Evolutionary conservation across 2,113 vertebrate genomes (phyloP), one percentile per base, ranked within the genome.

Genomic region (Spizaetus ornatus): DNA sequence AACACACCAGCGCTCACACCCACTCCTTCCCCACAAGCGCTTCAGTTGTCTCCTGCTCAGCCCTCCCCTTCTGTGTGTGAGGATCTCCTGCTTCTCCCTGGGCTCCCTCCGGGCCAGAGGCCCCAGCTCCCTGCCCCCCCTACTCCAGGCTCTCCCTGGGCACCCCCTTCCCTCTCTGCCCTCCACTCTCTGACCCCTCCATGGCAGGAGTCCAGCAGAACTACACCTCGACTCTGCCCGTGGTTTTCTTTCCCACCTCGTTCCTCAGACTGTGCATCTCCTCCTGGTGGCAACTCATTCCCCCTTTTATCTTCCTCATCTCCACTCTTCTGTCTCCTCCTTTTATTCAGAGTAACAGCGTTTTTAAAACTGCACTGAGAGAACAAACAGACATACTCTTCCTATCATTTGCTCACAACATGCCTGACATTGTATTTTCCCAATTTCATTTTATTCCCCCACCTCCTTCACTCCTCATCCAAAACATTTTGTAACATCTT

Each of bases 81-180:
- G 17, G 4, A 59, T n/a, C 16, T 63, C 31, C 72, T 6, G 1
- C 36, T 20, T 17, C 7, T 25, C 62, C 16, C 21, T 2, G n/a
- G 11, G 8, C 27, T 11, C 5, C 5, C 16, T 40, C 1, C 0
- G 4, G 18, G 31, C 19, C 47, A 38, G 19, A 62, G 15, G 31
- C 23, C 22, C 11, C 66, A 42, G 19, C 4, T n/a, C 59, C 52
- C 66, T 40, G 18, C 8, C 27, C 21, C 21, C 45, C 42, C 9
- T 12, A 9, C 7, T 4, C 21, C 50, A 43, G 19, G 11, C 45
- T 71, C 10, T 13, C 17, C 16, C n/a, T 14, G 3, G 32, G 14
- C 42, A 52, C 2, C 5, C 9, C 20, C 40, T 36, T 62, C n/a
- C 20, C 19, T 20, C 74, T 82, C 67, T 67, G 48, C 27, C 38